Percentiles rank a stretch among this genome's conserved stretches.
Evolutionary conservation across 2,113 vertebrate genomes (phyloP).

Genomic region (Hoplias malabaricus): DNA sequence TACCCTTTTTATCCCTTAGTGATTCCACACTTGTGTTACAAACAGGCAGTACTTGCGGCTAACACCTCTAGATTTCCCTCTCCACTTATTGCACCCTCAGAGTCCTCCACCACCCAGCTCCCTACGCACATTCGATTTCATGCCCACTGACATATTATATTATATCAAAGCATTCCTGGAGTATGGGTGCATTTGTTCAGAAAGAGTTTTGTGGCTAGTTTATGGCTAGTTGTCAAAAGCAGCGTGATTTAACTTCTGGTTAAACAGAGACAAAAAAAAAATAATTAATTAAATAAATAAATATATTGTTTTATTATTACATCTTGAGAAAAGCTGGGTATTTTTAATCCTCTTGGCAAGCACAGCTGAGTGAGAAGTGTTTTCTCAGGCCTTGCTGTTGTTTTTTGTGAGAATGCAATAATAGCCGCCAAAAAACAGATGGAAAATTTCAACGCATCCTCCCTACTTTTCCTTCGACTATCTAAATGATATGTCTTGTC

Average conservation of each 20-base stretch:
- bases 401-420: conserved; percentile 69
- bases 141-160: conserved; percentile 22
- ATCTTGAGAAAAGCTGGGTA: conserved; percentile 65
- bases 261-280: conserved; percentile 53
- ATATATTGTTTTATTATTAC: conserved; percentile 62
- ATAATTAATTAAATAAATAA: no score
- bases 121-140: conserved; percentile 9
- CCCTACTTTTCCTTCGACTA: conserved; percentile 67
- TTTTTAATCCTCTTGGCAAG: conserved; percentile 63
- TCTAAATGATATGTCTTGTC: conserved; percentile 83
- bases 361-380: conserved; percentile 59
- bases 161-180: conserved; percentile 41
- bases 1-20: conserved; percentile 16
- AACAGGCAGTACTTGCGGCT: neutral
- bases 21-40: neutral
- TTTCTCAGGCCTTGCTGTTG: conserved; percentile 49
- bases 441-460: conserved; percentile 74
- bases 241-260: conserved; percentile 56
- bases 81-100: neutral
- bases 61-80: conserved; percentile 24
- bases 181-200: conserved; percentile 32
- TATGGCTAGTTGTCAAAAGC: conserved; percentile 62
- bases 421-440: conserved; percentile 76
- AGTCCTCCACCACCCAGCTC: neutral
- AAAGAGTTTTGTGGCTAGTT: conserved; percentile 56